Evolutionary conservation across 2,113 vertebrate genomes (phyloP), one percentile per base, ranked within the genome.

Genomic region (Vulpes vulpes): DNA sequence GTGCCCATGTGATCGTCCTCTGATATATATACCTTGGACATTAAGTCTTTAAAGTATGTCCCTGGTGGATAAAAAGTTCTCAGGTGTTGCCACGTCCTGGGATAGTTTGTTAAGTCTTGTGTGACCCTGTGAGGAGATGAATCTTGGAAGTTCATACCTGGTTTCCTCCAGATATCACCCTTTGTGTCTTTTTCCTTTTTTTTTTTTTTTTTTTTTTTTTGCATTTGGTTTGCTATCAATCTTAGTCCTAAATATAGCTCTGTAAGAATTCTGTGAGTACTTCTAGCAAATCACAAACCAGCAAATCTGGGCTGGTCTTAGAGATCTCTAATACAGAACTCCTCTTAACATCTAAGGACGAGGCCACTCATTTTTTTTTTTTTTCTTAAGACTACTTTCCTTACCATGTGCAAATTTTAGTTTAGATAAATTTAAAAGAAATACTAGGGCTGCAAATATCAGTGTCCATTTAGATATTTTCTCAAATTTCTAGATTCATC

Each of bases 401-500:
- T 71, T 82, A 27, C 49, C 49, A 35, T 38, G 22, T 73, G 49
- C 10, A 15, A 14, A 83, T 71, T 86, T 73, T 93, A 57, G 11
- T n/a, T 73, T 83, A 78, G 74, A 51, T 30, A 78, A 51, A 86
- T 67, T 90, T 43, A 89, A 71, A 53, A 76, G 14, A 51, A 89
- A 27, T 27, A 30, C 0, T 38, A 84, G 30, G 20, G 20, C 91
- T 91, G 16, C 7, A 82, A 95, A 97, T 80, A 20, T 32, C n/a
- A 30, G 2, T 65, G 4, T 79, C 43, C 78, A 35, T 89, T 73
- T 92, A 94, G 74, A 90, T 1, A 49, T 73, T 73, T 65, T 14
- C 25, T 49, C 49, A 87, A 80, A 89, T 95, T 64, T 87, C 49
- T 95, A 60, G 74, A n/a, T 43, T 69, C 14, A n/a, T 49, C 22